Base-by-base conservation (phyloP, 2,888 invertebrate genomes). In the Clistopyga incitator region DNA sequence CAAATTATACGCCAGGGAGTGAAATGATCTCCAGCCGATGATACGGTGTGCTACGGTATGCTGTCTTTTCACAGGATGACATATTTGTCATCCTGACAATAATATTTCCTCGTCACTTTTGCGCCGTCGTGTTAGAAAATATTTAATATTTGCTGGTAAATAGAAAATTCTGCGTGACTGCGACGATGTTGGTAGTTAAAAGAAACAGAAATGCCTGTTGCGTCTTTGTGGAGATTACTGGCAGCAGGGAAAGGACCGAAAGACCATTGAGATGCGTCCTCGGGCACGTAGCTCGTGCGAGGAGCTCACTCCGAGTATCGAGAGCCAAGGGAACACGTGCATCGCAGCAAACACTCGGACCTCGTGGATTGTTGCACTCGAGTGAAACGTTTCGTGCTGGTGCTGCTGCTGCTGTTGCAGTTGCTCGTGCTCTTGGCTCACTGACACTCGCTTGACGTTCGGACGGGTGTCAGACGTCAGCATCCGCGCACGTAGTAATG, bases 71-170 rank as follows among this genome's bases (percentile, higher is more conserved):
- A 65, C 45, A n/a, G 20, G 20, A n/a, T n/a, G 15, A 25, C 47
- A 45, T 23, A 65, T 65, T 45, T 25, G 23, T 6, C 3, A 47
- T 23, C 4, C 15, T 34, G 23, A 47, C 23, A 23, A 45, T 47
- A 6, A 29, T 47, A 47, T 3, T 68, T 68, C 13, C 54, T 20
- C 1, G 13, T 4, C 0, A 52, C 10, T 20, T 8, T 3, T 13
- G 13, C 65, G 6, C 25, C 23, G 47, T 25, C 8, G 64, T 13
- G n/a, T 34, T 52, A 52, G 25, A 65, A 71, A 59, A 65, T 59
- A 50, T 54, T 70, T 23, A 54, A 82, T 78, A 59, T 82, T 82
- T 82, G 61, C 78, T 42, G 78, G 67, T 29, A 61, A 72, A 67
- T 42, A 61, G 52, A 68, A 82, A 68, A 82, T 74, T 38, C 52